phyloP scores from a whole-genome alignment of 2,888 invertebrate species.

The Agrochola litura region DNA sequence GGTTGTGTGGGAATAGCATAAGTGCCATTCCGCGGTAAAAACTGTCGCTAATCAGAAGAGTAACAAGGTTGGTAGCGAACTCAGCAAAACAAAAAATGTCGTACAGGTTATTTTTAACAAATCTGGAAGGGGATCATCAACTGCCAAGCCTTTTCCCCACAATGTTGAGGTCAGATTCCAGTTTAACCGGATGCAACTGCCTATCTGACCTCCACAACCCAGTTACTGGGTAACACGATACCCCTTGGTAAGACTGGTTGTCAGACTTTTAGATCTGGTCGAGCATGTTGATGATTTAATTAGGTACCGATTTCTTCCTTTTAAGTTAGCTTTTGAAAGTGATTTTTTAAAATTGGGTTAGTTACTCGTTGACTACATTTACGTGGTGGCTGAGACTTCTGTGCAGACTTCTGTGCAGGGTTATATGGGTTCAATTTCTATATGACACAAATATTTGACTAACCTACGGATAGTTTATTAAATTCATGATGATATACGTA shows the following conservation, averaged over 20 bases:
- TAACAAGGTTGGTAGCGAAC: not conserved
- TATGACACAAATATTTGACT: not conserved
- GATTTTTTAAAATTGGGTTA: not conserved
- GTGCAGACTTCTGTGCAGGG: not conserved
- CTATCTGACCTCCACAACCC: too few relatives aligned
- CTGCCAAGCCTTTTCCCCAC: not conserved
- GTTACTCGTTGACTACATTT: not conserved
- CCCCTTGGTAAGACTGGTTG: too few relatives aligned
- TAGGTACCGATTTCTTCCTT: too few relatives aligned
- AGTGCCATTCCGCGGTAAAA: not conserved
- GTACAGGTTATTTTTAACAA: not conserved
- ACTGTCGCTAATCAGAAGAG: not conserved
- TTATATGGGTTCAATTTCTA: not conserved
- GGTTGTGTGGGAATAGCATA: not conserved
- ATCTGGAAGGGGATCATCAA: not conserved
- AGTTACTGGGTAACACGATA: not conserved
- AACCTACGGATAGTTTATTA: not conserved
- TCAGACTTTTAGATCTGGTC: too few relatives aligned
- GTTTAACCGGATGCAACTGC: not conserved
- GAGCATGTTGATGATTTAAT: too few relatives aligned
- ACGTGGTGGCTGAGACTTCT: not conserved
- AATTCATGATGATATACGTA: not conserved
- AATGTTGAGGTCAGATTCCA: not conserved
- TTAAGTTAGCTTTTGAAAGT: too few relatives aligned
- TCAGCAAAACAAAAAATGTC: not conserved